These are phyloP conservation scores for Phenganax stokvisi DNA, from an alignment of 92 coral and sea anemone species.

Conservation along the genomic window DNA sequence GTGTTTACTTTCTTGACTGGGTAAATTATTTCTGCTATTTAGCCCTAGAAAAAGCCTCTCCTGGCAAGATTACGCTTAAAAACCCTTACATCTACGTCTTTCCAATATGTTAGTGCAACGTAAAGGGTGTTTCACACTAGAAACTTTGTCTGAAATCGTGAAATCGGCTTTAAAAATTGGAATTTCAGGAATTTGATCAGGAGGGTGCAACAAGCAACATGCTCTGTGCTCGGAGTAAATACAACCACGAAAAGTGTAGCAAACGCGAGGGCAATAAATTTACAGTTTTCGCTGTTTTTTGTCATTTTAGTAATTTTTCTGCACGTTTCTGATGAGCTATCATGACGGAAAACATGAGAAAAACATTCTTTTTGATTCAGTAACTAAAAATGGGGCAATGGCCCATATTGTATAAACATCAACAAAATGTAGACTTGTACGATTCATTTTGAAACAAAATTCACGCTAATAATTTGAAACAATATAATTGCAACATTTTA, in stretches of 20 bases:
- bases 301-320: too few species aligned
- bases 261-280: neutral
- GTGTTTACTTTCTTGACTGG: conserved; percentile 28
- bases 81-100: neutral
- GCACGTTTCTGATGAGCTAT: too few species aligned
- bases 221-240: neutral
- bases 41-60: neutral
- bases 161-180: neutral
- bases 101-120: neutral
- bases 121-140: neutral
- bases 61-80: neutral
- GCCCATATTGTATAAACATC: too few species aligned
- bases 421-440: too few species aligned
- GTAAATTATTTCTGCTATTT: neutral
- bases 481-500: neutral
- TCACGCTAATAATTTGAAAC: neutral
- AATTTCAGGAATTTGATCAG: conserved; percentile 34
- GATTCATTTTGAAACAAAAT: neutral
- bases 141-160: neutral
- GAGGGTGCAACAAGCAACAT: conserved; percentile 12
- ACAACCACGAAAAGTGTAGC: too few species aligned
- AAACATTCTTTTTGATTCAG: too few species aligned
- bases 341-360: too few species aligned
- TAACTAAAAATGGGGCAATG: too few species aligned
- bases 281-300: too few species aligned